phyloP scores from a whole-genome alignment of 2,797 vertebrate genomes.

The Pseudopleuronectes americanus region DNA sequence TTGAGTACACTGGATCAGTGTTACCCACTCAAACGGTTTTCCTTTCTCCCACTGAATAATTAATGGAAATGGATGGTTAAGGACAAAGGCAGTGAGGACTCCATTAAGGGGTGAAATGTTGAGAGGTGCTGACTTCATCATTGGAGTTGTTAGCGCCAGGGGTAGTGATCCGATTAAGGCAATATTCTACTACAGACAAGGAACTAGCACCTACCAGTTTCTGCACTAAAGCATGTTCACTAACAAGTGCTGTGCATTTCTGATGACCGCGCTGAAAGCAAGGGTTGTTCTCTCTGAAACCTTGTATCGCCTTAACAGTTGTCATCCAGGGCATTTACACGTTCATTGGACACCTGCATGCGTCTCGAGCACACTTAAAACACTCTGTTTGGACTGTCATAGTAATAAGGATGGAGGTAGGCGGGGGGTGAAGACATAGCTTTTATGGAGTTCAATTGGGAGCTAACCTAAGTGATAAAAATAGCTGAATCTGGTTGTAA shows the following conservation, averaged over 20 bases:
- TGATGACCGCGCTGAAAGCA: slow-evolving; percentile 7
- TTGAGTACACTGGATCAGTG: slow-evolving; percentile 83
- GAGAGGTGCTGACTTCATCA: slow-evolving; percentile 83
- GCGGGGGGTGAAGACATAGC: slow-evolving; percentile 32
- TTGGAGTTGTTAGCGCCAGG: slow-evolving; percentile 68
- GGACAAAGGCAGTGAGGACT: slow-evolving; percentile 81
- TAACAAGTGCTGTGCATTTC: slow-evolving; percentile 12
- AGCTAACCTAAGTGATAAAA: slow-evolving; percentile 75
- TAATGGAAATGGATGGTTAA: slow-evolving; percentile 83
- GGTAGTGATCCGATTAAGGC: slow-evolving; percentile 53
- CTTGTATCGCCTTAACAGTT: slow-evolving; percentile 16
- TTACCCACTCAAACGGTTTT: slow-evolving; percentile 84
- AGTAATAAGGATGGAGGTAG: slow-evolving; percentile 29
- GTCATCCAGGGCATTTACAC: slow-evolving; percentile 13
- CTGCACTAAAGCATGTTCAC: slow-evolving; percentile 10
- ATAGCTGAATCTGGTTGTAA: slow-evolving; percentile 67
- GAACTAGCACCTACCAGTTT: slow-evolving; percentile 17
- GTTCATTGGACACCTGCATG: slow-evolving; percentile 63
- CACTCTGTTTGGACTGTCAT: slow-evolving; percentile 54
- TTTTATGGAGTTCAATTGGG: slow-evolving; percentile 72
- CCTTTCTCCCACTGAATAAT: slow-evolving; percentile 82
- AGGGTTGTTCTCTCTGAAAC: background rate
- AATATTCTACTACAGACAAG: slow-evolving; percentile 16
- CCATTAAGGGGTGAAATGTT: slow-evolving; percentile 80
- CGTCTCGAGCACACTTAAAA: slow-evolving; percentile 46